Base-by-base conservation (phyloP, 2,888 invertebrate species). In the Polydrusus pterygomalis region DNA sequence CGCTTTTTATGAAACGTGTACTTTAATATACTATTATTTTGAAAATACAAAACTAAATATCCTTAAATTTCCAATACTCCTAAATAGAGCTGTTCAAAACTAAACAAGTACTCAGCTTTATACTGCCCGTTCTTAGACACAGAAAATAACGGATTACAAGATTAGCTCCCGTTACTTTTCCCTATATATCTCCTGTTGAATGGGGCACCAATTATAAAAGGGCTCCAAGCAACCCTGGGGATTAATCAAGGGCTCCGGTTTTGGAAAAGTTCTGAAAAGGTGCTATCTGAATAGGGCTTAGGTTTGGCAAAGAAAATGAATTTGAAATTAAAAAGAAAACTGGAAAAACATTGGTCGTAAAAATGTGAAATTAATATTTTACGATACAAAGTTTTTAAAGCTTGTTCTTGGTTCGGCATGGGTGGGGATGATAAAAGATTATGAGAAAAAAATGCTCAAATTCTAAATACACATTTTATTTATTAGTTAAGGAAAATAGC, bases 181-280 rank as follows among this genome's bases (percentile, higher is more conserved):
- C 40, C 18, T 40, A 62, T 43, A 62, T 40, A 38, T 49, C 69
- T 69, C 69, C 69, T 69, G 69, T 69, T 69, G 69, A 69, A 69
- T 69, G 69, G 43, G 38, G 58, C 38, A 13, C 58, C 69, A 69
- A 69, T 69, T 69, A 69, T 56, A 58, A 65, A 65, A 45, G 47
- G 47, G 65, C 34, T 34, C 18, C 17, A 38, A 60, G 15, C 25
- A 49, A 18, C 47, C 51, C 67, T 49, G 51, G 67, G 51, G 67
- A 67, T 67, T 67, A 67, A 67, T 67, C 67, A 67, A 49, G 47
- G 15, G 51, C 49, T n/a, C 18, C 47, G 17, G 47, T 67, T 49
- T 49, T 49, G 25, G 47, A 45, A 47, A 64, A 64, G 25, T 49
- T 15, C 45, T 47, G 47, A 60, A 60, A 60, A 60, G 58, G 58